phyloP scores from a whole-genome alignment of 1,140 invertebrate genomes.

The Eubasilissa regina region DNA sequence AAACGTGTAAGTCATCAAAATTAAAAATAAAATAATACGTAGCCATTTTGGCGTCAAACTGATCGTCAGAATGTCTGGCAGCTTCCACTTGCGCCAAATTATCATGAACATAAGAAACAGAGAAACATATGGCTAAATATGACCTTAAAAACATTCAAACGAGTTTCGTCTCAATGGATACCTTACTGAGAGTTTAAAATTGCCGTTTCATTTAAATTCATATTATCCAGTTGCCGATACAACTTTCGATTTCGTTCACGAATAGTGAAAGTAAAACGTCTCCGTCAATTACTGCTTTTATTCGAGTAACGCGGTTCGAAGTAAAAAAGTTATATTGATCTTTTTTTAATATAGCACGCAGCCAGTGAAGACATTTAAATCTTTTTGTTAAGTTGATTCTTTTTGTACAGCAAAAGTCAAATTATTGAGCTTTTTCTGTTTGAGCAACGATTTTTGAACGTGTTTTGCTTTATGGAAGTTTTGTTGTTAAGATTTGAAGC shows the following conservation, averaged over 20 bases:
- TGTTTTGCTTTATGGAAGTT: too few species aligned
- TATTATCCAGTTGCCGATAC: constrained; percentile 37
- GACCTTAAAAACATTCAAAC: constrained; percentile 41
- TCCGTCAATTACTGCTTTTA: not conserved
- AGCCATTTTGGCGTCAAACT: not conserved
- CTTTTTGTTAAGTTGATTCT: not conserved
- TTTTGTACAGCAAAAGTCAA: not conserved
- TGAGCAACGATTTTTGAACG: too few species aligned
- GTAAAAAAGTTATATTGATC: not conserved
- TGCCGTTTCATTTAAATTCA: constrained; percentile 14
- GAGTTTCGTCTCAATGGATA: not conserved
- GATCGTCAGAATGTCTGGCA: not conserved
- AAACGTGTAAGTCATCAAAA: not conserved
- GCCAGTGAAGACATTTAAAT: not conserved
- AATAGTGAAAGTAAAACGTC: constrained; percentile 44
- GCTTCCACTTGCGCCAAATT: not conserved
- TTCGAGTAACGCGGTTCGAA: not conserved
- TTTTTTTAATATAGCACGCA: too few species aligned
- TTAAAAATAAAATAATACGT: too few species aligned
- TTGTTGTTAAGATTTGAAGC: too few species aligned
- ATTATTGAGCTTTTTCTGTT: too few species aligned
- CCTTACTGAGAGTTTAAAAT: constrained; percentile 21
- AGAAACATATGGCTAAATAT: constrained; percentile 18
- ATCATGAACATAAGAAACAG: constrained; percentile 3
- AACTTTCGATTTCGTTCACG: constrained; percentile 51